Evolutionary conservation across 2,888 invertebrate species (phyloP), one percentile per base, ranked within the genome.

Genomic region (Drosophila diplacantha): DNA sequence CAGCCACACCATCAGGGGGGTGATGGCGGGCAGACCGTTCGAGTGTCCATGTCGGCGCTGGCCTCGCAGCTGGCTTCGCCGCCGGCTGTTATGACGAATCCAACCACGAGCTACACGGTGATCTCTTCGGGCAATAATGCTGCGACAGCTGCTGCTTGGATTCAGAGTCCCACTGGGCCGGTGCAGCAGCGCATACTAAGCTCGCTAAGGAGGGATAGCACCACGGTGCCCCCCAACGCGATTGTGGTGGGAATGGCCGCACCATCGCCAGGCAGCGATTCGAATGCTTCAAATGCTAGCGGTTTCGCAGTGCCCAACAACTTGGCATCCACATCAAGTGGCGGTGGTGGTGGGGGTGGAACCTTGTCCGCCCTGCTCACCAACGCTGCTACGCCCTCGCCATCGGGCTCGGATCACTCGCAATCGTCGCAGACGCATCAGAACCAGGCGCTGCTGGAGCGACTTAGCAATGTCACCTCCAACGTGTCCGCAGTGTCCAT

Each of bases 281-380:
- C 89, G 39, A 89, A 88, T 71, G 86, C 88, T 38, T 88, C 88
- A 8, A 88, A 87, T 74, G 86, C 87, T 29, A 91, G 91, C 51
- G 86, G 86, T n/a, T 89, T 91, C 69, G 90, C 91, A 11, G 90
- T 91, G 88, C 91, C 91, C 12, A 84, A 82, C 29, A 80, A 81
- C 22, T 56, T 86, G 5, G 57, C 75, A 34, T 67, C 73, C 14
- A 41, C 74, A 7, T 57, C 67, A 9, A 57, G 67, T 12, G 54
- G 67, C 14, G 73, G 70, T 0, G 55, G 66, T 7, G 54, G 67
- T 0, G 55, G 65, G 9, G 54, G 67, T 20, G 81, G 81, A 11
- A 50, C 81, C 4, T 87, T 91, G 41, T 91, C 90, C 61, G 91
- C 91, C 11, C 84, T 92, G 68, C 85, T 91, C 22, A 91, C 91